Evolutionary conservation across 2,888 invertebrate species (phyloP).

Genomic region (Ferrisia virgata): DNA sequence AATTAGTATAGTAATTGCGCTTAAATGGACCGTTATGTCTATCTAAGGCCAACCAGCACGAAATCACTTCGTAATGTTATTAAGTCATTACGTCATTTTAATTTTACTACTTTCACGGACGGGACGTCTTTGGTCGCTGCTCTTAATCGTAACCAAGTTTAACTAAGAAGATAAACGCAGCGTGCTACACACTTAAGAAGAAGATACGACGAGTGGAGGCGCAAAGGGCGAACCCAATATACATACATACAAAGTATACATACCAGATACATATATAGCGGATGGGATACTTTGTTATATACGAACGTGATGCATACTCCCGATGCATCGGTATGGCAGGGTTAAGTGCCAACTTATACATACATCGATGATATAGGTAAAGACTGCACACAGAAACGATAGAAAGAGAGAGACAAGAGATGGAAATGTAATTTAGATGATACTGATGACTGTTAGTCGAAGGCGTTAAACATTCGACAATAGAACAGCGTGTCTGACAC

Average conservation of each 20-base stretch:
- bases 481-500: slow-evolving; percentile 36
- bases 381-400: not conserved
- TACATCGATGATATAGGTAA: not conserved
- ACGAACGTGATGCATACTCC: not conserved
- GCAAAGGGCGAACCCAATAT: no score
- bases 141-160: not conserved
- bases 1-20: slow-evolving; percentile 20
- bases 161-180: not conserved
- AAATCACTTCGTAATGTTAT: slow-evolving; percentile 20
- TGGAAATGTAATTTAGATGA: slow-evolving; percentile 36
- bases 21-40: not conserved
- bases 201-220: not conserved
- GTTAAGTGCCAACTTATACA: slow-evolving; percentile 14
- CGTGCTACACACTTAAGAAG: not conserved
- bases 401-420: not conserved
- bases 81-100: slow-evolving; percentile 32
- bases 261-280: no score
- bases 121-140: not conserved
- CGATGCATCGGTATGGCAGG: not conserved
- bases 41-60: not conserved
- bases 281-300: not conserved
- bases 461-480: slow-evolving; percentile 42
- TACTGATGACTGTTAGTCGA: slow-evolving; percentile 37
- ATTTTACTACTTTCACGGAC: slow-evolving; percentile 4
- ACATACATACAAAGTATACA: no score